Conservation (phyloP, 2,797 vertebrate genomes). For the Alca torda region DNA sequence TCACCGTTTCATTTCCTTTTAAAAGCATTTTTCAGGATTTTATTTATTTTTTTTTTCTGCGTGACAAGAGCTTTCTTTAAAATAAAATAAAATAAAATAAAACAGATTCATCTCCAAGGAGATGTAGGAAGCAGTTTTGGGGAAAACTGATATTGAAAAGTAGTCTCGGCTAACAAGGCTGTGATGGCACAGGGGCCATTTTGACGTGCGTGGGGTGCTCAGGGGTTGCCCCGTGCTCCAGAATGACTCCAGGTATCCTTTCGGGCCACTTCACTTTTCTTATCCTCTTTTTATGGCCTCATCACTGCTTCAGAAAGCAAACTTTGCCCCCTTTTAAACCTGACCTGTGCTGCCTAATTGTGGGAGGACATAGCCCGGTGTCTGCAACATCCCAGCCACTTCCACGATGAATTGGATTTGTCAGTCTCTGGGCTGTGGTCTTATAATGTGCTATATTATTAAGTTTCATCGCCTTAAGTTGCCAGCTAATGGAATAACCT, state of each 20-base stretch:
- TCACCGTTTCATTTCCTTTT: neutral
- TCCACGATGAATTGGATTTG: slow-evolving; percentile 60
- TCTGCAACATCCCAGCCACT: slow-evolving; percentile 34
- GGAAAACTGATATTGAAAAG: neutral
- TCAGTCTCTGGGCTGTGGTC: slow-evolving; percentile 47
- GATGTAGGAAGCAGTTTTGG: neutral
- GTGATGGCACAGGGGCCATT: rapidly evolving
- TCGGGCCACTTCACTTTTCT: neutral
- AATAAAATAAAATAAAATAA: neutral
- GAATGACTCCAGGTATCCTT: neutral
- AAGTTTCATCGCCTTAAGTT: slow-evolving; percentile 68
- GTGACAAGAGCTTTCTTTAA: neutral
- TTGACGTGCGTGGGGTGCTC: rapidly evolving
- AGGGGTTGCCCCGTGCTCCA: neutral
- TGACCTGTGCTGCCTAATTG: neutral
- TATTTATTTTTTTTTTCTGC: too few species aligned
- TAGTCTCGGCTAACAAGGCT: neutral
- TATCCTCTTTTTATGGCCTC: neutral
- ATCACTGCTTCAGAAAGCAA: neutral
- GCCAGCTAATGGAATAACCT: slow-evolving; percentile 73
- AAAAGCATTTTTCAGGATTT: neutral
- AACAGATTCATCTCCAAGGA: neutral
- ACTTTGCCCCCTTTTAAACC: neutral
- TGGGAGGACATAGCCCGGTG: neutral
- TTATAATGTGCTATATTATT: slow-evolving; percentile 56